Evolutionary conservation across 2,888 invertebrate genomes (phyloP).

Genomic region (Parapristionchus giblindavisi): DNA sequence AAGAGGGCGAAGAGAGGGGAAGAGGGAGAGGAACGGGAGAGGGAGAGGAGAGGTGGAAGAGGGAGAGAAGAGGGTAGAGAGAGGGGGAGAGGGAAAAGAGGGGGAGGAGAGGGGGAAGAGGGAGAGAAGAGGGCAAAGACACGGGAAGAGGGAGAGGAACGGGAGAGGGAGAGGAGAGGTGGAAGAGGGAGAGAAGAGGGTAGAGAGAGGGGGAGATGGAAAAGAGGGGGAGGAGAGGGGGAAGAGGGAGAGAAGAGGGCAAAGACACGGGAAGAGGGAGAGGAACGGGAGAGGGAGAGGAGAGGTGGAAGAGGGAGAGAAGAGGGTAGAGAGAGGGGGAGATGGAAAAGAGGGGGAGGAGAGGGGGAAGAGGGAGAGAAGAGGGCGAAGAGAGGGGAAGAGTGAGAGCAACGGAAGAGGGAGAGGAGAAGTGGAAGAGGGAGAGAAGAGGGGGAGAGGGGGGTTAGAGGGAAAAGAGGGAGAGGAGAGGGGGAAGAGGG

Average conservation of each 20-base stretch:
- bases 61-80: background rate
- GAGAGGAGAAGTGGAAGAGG: too few relatives aligned
- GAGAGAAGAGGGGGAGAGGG: too few relatives aligned
- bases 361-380: constrained; percentile 24
- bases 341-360: constrained; percentile 1
- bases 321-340: constrained; percentile 20
- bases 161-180: background rate
- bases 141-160: background rate
- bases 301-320: too few relatives aligned
- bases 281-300: too few relatives aligned
- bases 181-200: background rate
- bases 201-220: background rate
- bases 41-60: background rate
- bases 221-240: background rate
- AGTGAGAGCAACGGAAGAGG: too few relatives aligned
- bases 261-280: too few relatives aligned
- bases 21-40: background rate
- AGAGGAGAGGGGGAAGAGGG: background rate
- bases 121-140: background rate
- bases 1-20: background rate
- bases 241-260: too few relatives aligned
- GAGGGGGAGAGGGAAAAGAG: background rate
- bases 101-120: background rate
- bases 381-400: too few relatives aligned
- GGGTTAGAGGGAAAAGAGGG: background rate